Base-by-base conservation (phyloP, 2,888 invertebrate species). In the Plutella xylostella region DNA sequence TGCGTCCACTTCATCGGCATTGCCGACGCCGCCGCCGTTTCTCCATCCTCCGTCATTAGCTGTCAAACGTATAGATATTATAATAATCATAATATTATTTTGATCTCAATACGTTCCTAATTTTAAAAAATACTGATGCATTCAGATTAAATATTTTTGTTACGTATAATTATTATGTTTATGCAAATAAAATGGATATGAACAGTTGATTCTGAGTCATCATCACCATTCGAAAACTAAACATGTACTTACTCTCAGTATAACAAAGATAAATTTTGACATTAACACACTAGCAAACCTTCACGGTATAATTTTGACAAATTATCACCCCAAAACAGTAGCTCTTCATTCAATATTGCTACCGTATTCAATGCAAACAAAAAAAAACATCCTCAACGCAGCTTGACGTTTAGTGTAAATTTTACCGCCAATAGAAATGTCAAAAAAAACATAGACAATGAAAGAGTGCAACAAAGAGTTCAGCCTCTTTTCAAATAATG, bases 251-350 rank as follows among this genome's bases (percentile, higher is more conserved):
- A 12, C 33, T 15, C 33, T n/a, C n/a, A n/a, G n/a, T n/a, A n/a
- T n/a, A n/a, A n/a, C n/a, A n/a, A n/a, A n/a, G n/a, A n/a, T n/a
- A n/a, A n/a, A n/a, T n/a, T n/a, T n/a, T n/a, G n/a, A n/a, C n/a
- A n/a, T n/a, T n/a, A n/a, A n/a, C n/a, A n/a, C n/a, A n/a, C n/a
- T n/a, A 28, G 28, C 9, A 28, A 28, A 28, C 46, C 51, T 67
- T 60, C 51, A 73, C 65, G 73, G 64, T 69, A 70, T 69, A 71
- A 76, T 73, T 62, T 64, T 61, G 65, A 72, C 66, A 68, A 66
- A 72, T 72, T 54, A 68, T 55, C 54, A 35, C 48, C 45, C 48
- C 45, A 48, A 63, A 68, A 72, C 79, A 56, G 80, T 79, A 79
- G 79, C 79, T 63, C 51, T 39, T 41, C 31, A 19, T 71, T 67